Evolutionary conservation across 2,888 invertebrate genomes (phyloP).

Genomic region (Gisinianus flammeolus): DNA sequence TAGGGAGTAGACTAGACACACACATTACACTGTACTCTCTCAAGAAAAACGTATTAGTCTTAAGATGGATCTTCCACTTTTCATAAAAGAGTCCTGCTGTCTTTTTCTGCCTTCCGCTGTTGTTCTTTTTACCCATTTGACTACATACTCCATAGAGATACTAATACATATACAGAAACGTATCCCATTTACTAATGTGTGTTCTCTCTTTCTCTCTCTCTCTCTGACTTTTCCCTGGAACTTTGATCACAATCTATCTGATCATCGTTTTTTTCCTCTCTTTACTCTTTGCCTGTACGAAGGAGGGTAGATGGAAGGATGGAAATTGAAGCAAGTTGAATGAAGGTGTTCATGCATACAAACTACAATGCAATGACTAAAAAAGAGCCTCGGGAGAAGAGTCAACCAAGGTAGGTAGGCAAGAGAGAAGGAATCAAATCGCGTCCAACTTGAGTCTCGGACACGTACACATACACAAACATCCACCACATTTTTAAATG

Average conservation of each 20-base stretch:
- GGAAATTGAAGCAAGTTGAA: conserved; percentile 30
- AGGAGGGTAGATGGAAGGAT: conserved; percentile 9
- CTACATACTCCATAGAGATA: not conserved
- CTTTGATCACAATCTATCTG: not conserved
- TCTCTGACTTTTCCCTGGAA: not conserved
- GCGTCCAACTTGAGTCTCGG: conserved; percentile 28
- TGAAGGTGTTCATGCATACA: conserved; percentile 35
- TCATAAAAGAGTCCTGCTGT: not conserved
- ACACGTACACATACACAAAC: not conserved
- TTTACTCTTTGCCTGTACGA: not conserved
- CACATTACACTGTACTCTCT: not conserved
- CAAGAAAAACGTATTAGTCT: not conserved
- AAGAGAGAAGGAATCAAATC: conserved; percentile 27
- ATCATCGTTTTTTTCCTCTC: not conserved
- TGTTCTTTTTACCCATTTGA: not conserved
- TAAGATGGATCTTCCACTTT: not conserved
- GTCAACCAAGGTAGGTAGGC: not conserved
- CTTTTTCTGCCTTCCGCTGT: not conserved
- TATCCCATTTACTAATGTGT: not conserved
- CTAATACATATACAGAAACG: not conserved
- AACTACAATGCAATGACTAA: conserved; percentile 21
- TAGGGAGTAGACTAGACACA: not conserved
- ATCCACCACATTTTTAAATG: not conserved
- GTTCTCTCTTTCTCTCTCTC: not conserved
- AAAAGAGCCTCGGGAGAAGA: conserved; percentile 21